phyloP scores from a whole-genome alignment of 2,888 invertebrate genomes.

The Ptychoptera albimana region DNA sequence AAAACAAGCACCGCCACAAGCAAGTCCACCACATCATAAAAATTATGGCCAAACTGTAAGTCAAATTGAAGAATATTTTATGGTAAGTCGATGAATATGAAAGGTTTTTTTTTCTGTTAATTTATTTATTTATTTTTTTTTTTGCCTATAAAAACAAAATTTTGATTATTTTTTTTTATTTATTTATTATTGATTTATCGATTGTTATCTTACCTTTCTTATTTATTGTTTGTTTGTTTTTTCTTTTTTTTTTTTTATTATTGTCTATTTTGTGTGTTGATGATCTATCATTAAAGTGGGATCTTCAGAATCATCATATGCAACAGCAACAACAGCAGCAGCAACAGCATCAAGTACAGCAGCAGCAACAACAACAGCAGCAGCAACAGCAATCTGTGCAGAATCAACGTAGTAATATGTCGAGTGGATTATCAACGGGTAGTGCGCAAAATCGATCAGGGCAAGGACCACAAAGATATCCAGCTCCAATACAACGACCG shows the following conservation, averaged over 20 bases:
- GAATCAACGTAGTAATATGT: constrained; percentile 16
- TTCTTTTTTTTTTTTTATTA: neutral
- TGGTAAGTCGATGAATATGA: neutral
- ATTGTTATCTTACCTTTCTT: neutral
- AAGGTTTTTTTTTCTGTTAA: neutral
- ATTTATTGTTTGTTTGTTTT: neutral
- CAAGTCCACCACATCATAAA: constrained; percentile 31
- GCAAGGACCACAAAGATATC: constrained; percentile 25
- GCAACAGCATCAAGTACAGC: constrained; percentile 11
- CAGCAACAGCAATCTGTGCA: constrained; percentile 19
- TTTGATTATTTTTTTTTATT: neutral
- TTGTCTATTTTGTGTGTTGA: neutral
- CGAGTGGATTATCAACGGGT: constrained; percentile 15
- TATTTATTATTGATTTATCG: neutral
- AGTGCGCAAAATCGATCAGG: constrained; percentile 11
- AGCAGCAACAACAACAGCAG: constrained; percentile 17
- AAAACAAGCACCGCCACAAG: constrained; percentile 30
- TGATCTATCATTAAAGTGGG: constrained; percentile 20
- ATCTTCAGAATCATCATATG: constrained; percentile 31
- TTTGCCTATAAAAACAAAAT: neutral
- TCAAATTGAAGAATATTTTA: constrained; percentile 8
- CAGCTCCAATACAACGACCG: constrained; percentile 28
- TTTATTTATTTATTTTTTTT: neutral
- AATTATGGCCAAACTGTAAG: constrained; percentile 28
- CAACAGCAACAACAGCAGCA: constrained; percentile 24